Percentiles rank a stretch among this genome's conserved stretches.
phyloP scores from a whole-genome alignment of 2,113 vertebrate species.

The Alces alces region DNA sequence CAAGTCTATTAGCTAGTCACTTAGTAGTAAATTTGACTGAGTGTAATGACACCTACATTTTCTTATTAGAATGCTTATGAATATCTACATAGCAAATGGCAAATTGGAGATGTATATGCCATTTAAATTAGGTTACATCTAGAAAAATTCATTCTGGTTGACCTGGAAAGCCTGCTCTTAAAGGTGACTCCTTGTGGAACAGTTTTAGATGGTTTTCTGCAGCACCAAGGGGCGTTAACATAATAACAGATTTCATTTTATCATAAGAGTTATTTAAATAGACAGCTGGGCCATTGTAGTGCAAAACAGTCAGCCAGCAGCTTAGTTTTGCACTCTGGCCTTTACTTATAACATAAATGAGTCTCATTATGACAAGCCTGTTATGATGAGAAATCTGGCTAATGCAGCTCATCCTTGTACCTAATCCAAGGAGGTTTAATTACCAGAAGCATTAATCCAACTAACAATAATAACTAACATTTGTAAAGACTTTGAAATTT shows the following conservation, averaged over 20 bases:
- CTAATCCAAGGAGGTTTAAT: slow-evolving; percentile 6
- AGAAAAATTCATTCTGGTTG: background rate
- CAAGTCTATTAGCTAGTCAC: slow-evolving; percentile 33
- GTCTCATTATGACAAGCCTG: background rate
- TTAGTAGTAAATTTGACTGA: slow-evolving; percentile 45
- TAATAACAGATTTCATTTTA: slow-evolving; percentile 28
- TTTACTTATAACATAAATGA: background rate
- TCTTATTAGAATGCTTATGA: background rate
- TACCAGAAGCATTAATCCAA: background rate
- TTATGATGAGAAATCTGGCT: background rate
- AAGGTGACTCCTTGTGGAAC: background rate
- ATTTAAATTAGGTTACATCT: slow-evolving; percentile 24
- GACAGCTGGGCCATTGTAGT: background rate
- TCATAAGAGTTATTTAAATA: slow-evolving; percentile 5
- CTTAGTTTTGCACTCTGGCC: slow-evolving; percentile 23
- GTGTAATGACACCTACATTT: slow-evolving; percentile 43
- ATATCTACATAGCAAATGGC: background rate
- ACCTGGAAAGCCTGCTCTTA: background rate
- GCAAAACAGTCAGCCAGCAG: background rate
- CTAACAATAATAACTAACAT: slow-evolving; percentile 9
- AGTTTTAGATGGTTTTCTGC: background rate
- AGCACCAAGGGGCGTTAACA: background rate
- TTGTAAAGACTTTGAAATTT: background rate
- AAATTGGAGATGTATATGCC: slow-evolving; percentile 17
- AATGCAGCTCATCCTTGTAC: background rate